Conservation (phyloP, 1,140 invertebrate species). For the Drosophila pachea region DNA sequence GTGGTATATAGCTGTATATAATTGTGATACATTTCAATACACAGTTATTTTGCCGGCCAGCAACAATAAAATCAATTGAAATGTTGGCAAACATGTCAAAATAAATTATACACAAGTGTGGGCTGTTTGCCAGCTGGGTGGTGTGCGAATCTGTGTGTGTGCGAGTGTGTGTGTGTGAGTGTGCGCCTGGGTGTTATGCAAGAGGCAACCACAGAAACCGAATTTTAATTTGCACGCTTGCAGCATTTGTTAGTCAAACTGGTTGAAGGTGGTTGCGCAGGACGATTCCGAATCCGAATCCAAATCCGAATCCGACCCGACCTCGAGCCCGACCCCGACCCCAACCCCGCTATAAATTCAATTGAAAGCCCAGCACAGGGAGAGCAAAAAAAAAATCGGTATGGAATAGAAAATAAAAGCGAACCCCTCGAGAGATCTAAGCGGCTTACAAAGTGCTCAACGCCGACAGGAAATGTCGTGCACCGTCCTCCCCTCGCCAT, state of each 20-base stretch:
- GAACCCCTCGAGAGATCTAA: slow-evolving; percentile 57
- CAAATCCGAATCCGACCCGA: too few relatives aligned
- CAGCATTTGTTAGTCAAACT: slow-evolving; percentile 66
- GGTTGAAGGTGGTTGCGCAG: slow-evolving; percentile 31
- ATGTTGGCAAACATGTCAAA: slow-evolving; percentile 79
- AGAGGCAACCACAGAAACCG: slow-evolving; percentile 76
- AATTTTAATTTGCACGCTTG: slow-evolving; percentile 78
- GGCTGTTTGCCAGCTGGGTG: slow-evolving; percentile 19
- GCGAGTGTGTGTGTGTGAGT: slow-evolving; percentile 44
- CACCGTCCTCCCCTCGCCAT: not conserved
- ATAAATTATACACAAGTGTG: slow-evolving; percentile 75
- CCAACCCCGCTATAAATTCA: slow-evolving; percentile 5
- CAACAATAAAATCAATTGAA: slow-evolving; percentile 79
- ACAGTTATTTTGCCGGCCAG: slow-evolving; percentile 51
- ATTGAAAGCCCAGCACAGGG: not conserved
- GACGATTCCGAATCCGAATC: not conserved
- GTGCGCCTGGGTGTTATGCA: slow-evolving; percentile 63
- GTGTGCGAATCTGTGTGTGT: slow-evolving; percentile 24
- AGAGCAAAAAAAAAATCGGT: too few relatives aligned
- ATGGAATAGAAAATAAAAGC: not conserved
- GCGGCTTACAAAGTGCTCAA: slow-evolving; percentile 68
- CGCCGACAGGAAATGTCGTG: slow-evolving; percentile 29
- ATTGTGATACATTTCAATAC: slow-evolving; percentile 73
- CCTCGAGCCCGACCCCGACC: too few relatives aligned
- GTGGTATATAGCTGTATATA: slow-evolving; percentile 36